Conservation (phyloP, 2,113 vertebrate species). For the Paramisgurnus dabryanus region DNA sequence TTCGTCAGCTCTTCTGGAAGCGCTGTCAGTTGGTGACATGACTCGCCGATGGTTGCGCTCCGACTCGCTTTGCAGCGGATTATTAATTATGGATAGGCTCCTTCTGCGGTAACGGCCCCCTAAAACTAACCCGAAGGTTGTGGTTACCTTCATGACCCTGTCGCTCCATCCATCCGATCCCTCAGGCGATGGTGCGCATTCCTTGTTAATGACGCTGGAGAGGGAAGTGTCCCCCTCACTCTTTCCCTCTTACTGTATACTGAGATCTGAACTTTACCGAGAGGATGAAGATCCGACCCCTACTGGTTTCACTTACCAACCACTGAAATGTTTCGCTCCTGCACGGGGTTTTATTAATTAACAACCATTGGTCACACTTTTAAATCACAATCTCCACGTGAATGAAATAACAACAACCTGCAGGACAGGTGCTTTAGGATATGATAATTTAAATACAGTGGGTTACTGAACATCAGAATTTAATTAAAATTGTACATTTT, state of each 20-base stretch:
- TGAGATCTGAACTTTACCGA: constrained; percentile 1
- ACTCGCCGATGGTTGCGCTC: constrained; percentile 68
- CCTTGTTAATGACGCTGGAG: constrained; percentile 37
- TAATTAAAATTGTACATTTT: too few relatives aligned
- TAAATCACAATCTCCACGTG: too few relatives aligned
- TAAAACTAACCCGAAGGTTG: constrained; percentile 55
- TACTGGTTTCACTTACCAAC: constrained; percentile 24
- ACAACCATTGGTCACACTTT: neutral
- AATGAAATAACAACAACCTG: too few relatives aligned
- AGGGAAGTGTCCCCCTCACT: constrained; percentile 39
- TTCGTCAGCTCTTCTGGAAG: constrained; percentile 75
- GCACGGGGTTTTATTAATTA: neutral
- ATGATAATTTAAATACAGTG: too few relatives aligned
- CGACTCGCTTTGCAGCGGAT: constrained; percentile 60
- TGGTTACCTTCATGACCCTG: constrained; percentile 63
- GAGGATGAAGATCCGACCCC: constrained; percentile 24
- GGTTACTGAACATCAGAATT: too few relatives aligned
- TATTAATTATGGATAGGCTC: constrained; percentile 69
- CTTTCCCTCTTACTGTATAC: constrained; percentile 21
- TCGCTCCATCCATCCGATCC: constrained; percentile 58
- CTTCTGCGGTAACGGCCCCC: constrained; percentile 57
- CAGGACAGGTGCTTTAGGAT: too few relatives aligned
- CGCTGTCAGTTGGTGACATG: constrained; percentile 72
- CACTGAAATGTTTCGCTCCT: neutral
- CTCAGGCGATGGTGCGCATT: constrained; percentile 53